Evolutionary conservation across 2,113 vertebrate genomes (phyloP).

Genomic region (Pachyramphus minor): DNA sequence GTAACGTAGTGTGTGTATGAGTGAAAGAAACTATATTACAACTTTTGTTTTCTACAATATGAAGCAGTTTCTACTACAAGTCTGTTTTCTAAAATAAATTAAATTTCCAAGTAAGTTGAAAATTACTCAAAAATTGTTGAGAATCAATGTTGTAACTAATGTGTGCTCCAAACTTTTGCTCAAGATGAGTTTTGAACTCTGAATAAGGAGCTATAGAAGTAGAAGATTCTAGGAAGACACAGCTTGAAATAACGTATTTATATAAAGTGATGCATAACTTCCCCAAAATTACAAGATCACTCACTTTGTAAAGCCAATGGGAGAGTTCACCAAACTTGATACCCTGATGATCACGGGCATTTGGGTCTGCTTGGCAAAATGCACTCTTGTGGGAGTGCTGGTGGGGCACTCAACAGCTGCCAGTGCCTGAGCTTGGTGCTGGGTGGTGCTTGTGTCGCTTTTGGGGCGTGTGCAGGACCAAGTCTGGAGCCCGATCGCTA

Average conservation of each 20-base stretch:
- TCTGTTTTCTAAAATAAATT: not conserved
- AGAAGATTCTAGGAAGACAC: not conserved
- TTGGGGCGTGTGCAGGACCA: accelerated
- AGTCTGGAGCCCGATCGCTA: not conserved
- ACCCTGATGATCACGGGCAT: not conserved
- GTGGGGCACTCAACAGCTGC: not conserved
- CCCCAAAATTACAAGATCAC: not conserved
- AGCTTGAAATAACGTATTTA: not conserved
- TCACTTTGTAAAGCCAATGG: not conserved
- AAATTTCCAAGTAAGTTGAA: not conserved
- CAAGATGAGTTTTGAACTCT: not conserved
- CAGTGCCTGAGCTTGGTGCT: not conserved
- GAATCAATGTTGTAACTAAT: not conserved
- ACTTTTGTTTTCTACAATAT: not conserved
- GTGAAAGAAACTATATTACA: not conserved
- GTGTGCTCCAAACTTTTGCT: not conserved
- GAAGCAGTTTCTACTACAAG: not conserved
- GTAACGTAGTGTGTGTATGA: not conserved
- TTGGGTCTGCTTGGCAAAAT: not conserved
- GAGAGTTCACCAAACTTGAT: not conserved
- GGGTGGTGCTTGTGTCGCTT: not conserved
- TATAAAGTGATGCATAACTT: not conserved
- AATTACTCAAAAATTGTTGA: not conserved
- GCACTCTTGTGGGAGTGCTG: not conserved
- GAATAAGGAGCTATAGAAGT: not conserved